phyloP scores from a whole-genome alignment of 2,113 vertebrate genomes.

The Poeciliopsis turrubarensis region DNA sequence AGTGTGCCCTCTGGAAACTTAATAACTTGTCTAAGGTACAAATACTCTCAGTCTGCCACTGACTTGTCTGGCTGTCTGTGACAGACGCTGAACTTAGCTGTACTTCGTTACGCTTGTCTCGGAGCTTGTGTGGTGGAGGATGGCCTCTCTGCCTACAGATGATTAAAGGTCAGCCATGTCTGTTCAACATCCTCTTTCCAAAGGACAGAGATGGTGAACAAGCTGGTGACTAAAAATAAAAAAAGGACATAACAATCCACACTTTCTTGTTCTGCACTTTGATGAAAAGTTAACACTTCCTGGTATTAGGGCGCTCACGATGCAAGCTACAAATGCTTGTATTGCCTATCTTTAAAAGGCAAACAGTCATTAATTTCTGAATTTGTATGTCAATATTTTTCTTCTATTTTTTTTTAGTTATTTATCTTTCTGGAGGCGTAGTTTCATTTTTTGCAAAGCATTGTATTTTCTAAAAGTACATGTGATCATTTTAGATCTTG shows the following conservation, averaged over 20 bases:
- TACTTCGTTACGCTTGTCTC: slow-evolving; percentile 13
- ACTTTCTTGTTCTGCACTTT: slow-evolving; percentile 6
- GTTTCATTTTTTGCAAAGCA: neutral
- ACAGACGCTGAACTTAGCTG: slow-evolving; percentile 18
- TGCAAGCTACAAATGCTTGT: too few species aligned
- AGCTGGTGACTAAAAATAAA: neutral
- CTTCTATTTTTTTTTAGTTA: too few species aligned
- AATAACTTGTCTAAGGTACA: slow-evolving; percentile 35
- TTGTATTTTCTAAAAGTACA: neutral
- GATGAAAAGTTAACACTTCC: slow-evolving; percentile 4
- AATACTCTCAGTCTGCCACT: slow-evolving; percentile 27
- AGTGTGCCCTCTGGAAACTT: slow-evolving; percentile 2
- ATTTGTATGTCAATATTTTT: too few species aligned
- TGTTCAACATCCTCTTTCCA: neutral
- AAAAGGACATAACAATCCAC: neutral
- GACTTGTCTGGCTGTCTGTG: slow-evolving; percentile 4
- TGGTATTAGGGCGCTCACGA: neutral
- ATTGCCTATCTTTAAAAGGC: too few species aligned
- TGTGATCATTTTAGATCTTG: neutral
- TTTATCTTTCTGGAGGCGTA: neutral
- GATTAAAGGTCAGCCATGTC: slow-evolving; percentile 30
- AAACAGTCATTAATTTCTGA: too few species aligned
- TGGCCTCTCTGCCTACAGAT: neutral
- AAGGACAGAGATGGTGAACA: slow-evolving; percentile 2
- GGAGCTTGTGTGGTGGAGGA: neutral